Percentiles rank a stretch among this genome's conserved stretches.
phyloP scores from a whole-genome alignment of 1,140 invertebrate genomes.

The Chironomus striatipennis region DNA sequence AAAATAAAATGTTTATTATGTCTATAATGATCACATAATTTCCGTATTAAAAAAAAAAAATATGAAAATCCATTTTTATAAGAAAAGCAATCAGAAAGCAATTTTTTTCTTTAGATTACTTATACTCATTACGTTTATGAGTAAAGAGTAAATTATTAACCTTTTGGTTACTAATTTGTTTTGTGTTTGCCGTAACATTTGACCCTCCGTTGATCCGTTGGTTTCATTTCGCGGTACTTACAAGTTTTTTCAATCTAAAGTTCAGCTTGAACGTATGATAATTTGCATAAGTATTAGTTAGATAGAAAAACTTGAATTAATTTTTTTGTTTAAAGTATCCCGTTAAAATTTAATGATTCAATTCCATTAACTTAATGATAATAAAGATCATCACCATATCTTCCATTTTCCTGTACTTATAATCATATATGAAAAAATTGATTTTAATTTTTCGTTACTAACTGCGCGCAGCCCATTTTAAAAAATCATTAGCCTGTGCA shows the following conservation, averaged over 20 bases:
- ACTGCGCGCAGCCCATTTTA: too few species aligned
- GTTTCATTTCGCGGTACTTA: not conserved
- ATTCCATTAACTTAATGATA: too few species aligned
- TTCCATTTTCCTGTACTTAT: too few species aligned
- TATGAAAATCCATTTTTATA: not conserved
- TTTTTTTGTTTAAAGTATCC: too few species aligned
- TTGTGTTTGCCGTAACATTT: not conserved
- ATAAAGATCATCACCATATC: too few species aligned
- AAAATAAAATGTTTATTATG: constrained; percentile 25
- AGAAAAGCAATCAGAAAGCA: not conserved
- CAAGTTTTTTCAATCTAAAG: not conserved
- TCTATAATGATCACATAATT: too few species aligned
- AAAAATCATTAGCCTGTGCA: too few species aligned
- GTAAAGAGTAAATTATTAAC: constrained; percentile 21
- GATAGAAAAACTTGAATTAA: too few species aligned
- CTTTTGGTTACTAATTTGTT: constrained; percentile 13
- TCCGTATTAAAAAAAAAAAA: constrained; percentile 28
- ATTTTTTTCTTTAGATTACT: not conserved
- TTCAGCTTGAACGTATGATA: not conserved
- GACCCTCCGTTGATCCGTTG: not conserved
- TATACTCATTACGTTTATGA: not conserved
- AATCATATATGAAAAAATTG: too few species aligned
- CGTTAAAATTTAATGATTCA: too few species aligned
- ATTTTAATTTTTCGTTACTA: too few species aligned
- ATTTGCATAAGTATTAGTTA: not conserved